phyloP scores from a whole-genome alignment of 2,888 invertebrate species.

The Athrips mouffetella region DNA sequence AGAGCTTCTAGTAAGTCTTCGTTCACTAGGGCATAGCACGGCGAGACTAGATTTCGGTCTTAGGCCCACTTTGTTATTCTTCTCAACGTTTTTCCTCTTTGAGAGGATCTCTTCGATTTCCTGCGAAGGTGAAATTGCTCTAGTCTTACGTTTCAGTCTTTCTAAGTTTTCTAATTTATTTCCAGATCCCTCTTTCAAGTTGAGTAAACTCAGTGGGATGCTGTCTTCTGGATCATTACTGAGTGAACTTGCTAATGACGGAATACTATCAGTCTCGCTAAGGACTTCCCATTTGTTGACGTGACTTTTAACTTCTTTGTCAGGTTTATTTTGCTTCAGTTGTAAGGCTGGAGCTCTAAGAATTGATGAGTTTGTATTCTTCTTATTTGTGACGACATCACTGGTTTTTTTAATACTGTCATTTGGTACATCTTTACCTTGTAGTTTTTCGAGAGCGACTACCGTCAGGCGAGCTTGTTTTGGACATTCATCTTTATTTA shows the following conservation, averaged over 20 bases:
- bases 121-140: slow-evolving; percentile 79
- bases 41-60: slow-evolving; percentile 71
- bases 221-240: slow-evolving; percentile 78
- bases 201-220: slow-evolving; percentile 74
- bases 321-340: slow-evolving; percentile 60
- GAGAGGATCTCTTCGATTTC: slow-evolving; percentile 77
- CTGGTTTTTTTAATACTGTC: slow-evolving; percentile 39
- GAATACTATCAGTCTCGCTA: slow-evolving; percentile 80
- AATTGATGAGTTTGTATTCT: slow-evolving; percentile 50
- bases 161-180: slow-evolving; percentile 59
- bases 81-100: slow-evolving; percentile 62
- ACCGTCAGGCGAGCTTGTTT: slow-evolving; percentile 78
- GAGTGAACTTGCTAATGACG: slow-evolving; percentile 67
- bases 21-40: slow-evolving; percentile 61
- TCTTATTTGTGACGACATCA: slow-evolving; percentile 41
- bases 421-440: slow-evolving; percentile 61
- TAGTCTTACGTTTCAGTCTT: slow-evolving; percentile 73
- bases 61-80: slow-evolving; percentile 50
- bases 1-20: slow-evolving; percentile 61
- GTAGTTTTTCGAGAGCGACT: slow-evolving; percentile 79
- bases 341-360: slow-evolving; percentile 67
- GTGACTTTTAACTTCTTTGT: slow-evolving; percentile 62
- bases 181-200: slow-evolving; percentile 56
- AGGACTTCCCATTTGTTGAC: slow-evolving; percentile 78
- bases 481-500: slow-evolving; percentile 72